Evolutionary conservation across 2,888 invertebrate genomes (phyloP).

Genomic region (Lottia scabra): DNA sequence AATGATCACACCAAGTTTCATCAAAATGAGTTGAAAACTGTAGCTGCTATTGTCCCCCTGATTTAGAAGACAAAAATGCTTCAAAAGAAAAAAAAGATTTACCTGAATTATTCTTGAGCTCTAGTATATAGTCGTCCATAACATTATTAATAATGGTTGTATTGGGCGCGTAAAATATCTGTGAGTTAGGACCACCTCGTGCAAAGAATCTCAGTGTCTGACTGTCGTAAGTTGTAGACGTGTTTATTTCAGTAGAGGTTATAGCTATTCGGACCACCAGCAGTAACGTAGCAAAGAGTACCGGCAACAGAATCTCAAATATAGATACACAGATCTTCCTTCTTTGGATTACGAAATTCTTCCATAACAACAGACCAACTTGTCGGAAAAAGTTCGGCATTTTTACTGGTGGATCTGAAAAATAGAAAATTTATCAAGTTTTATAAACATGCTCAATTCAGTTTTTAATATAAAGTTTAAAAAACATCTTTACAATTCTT

Average conservation of each 20-base stretch:
- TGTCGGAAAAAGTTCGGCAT: constrained; percentile 32
- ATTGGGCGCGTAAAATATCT: constrained; percentile 22
- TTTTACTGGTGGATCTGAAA: not conserved
- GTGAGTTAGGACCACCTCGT: not conserved
- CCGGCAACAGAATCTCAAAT: constrained; percentile 51
- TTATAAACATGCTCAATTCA: too few relatives aligned
- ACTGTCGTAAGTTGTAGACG: constrained; percentile 14
- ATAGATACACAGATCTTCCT: constrained; percentile 47
- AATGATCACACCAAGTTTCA: too few relatives aligned
- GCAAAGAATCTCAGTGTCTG: not conserved
- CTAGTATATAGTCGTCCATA: not conserved
- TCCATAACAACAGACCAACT: constrained; percentile 55
- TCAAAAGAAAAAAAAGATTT: too few relatives aligned
- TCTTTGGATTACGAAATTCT: constrained; percentile 49
- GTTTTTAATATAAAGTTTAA: too few relatives aligned
- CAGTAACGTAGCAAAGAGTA: constrained; percentile 47
- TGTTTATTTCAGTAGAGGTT: not conserved
- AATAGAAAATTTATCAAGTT: too few relatives aligned
- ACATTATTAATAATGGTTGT: not conserved
- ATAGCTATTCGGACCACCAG: constrained; percentile 35
- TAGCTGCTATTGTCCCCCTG: too few relatives aligned
- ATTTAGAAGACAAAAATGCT: too few relatives aligned
- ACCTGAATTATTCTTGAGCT: too few relatives aligned
- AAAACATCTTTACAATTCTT: too few relatives aligned
- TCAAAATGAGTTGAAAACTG: too few relatives aligned